A percentile compares a stretch with the other conserved stretches of the same genome.
Evolutionary conservation across 2,113 vertebrate genomes (phyloP).

Genomic region (Sinocyclocheilus maitianheensis): DNA sequence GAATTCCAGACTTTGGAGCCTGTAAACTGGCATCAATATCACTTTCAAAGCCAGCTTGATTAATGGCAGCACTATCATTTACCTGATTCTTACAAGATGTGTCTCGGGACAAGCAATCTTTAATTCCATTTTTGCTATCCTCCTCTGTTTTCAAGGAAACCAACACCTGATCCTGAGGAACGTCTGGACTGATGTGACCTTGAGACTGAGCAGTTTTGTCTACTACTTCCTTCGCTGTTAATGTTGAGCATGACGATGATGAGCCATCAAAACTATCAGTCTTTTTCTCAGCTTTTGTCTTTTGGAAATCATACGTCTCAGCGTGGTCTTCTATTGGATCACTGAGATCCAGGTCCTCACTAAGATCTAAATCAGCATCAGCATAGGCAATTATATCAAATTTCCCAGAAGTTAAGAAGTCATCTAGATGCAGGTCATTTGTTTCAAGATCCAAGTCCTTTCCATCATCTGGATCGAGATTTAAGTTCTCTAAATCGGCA

Average conservation of each 20-base stretch:
- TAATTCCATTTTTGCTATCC: slow-evolving; percentile 74
- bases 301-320: slow-evolving; percentile 65
- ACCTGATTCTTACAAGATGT: slow-evolving; percentile 64
- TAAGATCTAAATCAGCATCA: slow-evolving; percentile 94
- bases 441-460: slow-evolving; percentile 96
- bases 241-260: slow-evolving; percentile 66
- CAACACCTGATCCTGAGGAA: slow-evolving; percentile 60
- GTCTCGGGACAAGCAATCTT: slow-evolving; percentile 62
- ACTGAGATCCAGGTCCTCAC: slow-evolving; percentile 90
- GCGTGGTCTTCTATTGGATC: slow-evolving; percentile 89
- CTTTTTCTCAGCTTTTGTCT: slow-evolving; percentile 68
- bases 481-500: slow-evolving; percentile 90
- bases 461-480: slow-evolving; percentile 91
- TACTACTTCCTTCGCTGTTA: slow-evolving; percentile 74
- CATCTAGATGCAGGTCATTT: slow-evolving; percentile 92
- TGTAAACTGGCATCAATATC: slow-evolving; percentile 59
- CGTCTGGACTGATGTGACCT: slow-evolving; percentile 73
- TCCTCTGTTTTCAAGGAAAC: slow-evolving; percentile 64
- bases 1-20: slow-evolving; percentile 66
- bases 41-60: slow-evolving; percentile 65
- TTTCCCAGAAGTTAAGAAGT: slow-evolving; percentile 90
- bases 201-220: slow-evolving; percentile 67
- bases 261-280: slow-evolving; percentile 54
- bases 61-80: slow-evolving; percentile 50
- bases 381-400: slow-evolving; percentile 98